phyloP scores from a whole-genome alignment of 2,888 invertebrate species.

The Drosophila prostipennis region DNA sequence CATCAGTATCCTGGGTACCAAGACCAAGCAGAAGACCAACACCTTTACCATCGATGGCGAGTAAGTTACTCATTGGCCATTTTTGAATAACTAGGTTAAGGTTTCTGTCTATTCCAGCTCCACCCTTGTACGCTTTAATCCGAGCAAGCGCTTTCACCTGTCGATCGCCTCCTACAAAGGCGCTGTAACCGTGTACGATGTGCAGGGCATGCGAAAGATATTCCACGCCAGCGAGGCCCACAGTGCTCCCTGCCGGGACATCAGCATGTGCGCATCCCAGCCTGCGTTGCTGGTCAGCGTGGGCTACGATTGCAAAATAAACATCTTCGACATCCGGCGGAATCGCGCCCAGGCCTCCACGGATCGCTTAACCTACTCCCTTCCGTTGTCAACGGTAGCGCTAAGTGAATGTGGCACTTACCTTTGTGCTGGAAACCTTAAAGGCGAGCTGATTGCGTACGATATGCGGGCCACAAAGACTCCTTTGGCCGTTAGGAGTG shows the following conservation, averaged over 20 bases:
- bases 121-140: slow-evolving; percentile 83
- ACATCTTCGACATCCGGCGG: slow-evolving; percentile 82
- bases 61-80: slow-evolving; percentile 54
- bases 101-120: slow-evolving; percentile 59
- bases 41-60: slow-evolving; percentile 78
- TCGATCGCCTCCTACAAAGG: slow-evolving; percentile 82
- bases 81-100: no score
- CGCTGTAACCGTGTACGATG: slow-evolving; percentile 80
- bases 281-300: slow-evolving; percentile 82
- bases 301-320: slow-evolving; percentile 83
- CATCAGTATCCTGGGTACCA: slow-evolving; percentile 82
- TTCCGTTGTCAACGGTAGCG: slow-evolving; percentile 81
- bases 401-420: slow-evolving; percentile 82
- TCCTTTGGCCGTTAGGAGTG: slow-evolving; percentile 67
- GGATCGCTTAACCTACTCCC: slow-evolving; percentile 64
- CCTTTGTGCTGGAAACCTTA: slow-evolving; percentile 83
- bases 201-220: slow-evolving; percentile 77
- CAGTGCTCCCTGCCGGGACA: slow-evolving; percentile 82
- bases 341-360: slow-evolving; percentile 73
- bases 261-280: slow-evolving; percentile 78
- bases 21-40: slow-evolving; percentile 81
- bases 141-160: slow-evolving; percentile 81
- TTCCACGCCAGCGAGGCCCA: slow-evolving; percentile 80
- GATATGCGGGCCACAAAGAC: slow-evolving; percentile 81
- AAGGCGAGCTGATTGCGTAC: slow-evolving; percentile 82